These are phyloP conservation scores for Dicycla oo DNA, from an alignment of 2,888 invertebrate genomes.

Conservation along the genomic window DNA sequence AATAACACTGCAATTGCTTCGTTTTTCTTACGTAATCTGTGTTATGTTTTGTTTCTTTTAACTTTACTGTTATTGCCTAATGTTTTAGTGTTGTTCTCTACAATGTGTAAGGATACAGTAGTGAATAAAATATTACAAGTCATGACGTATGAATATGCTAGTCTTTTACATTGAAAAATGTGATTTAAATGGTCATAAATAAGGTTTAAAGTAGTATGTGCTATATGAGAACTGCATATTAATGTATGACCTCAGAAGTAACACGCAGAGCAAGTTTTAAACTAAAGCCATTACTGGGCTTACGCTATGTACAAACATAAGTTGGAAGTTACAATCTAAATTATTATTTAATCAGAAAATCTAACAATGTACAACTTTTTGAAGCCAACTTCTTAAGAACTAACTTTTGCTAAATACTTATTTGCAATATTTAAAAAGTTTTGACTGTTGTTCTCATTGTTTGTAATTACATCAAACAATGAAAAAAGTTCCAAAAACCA, in stretches of 20 bases:
- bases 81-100: slow-evolving; percentile 9
- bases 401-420: not conserved
- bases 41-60: slow-evolving; percentile 30
- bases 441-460: not conserved
- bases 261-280: slow-evolving; percentile 21
- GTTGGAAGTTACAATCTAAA: not conserved
- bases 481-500: not conserved
- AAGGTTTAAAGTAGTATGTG: slow-evolving; percentile 23
- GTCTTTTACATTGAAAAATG: not conserved
- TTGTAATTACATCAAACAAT: not conserved
- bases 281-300: not conserved
- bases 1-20: slow-evolving; percentile 51
- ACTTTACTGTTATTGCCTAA: slow-evolving; percentile 22
- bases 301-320: not conserved
- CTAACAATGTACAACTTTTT: not conserved
- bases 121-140: slow-evolving; percentile 3
- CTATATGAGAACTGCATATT: not conserved
- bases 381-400: not conserved
- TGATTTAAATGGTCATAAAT: not conserved
- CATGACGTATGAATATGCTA: not conserved
- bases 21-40: slow-evolving; percentile 42
- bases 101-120: slow-evolving; percentile 1
- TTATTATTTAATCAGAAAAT: not conserved
- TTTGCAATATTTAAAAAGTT: not conserved
- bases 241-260: slow-evolving; percentile 34